Base-by-base conservation (phyloP, 2,888 invertebrate species). In the Gryllus longicercus region DNA sequence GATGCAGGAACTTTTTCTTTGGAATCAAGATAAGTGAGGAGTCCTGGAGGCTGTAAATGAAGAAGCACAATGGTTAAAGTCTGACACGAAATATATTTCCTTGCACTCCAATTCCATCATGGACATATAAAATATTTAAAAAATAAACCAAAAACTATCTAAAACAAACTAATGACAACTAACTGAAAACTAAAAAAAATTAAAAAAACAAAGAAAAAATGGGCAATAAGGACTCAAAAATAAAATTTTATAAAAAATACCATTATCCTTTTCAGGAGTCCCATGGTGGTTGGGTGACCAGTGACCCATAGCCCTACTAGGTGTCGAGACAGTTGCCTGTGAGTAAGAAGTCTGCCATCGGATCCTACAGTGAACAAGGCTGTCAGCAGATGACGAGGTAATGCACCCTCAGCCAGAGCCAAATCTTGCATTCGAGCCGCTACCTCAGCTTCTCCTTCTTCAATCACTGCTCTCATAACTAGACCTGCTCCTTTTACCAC, bases 401-500 rank as follows among this genome's bases (percentile, higher is more conserved):
- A 88, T 0, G 99, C 98, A 4, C 98, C 99, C 88, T 99, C 99
- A 4, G 96, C 96, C 79, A 99, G 88, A 0, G 99, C 97, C 83
- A 99, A 89, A 78, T 96, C 94, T 88, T 98, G 99, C 97, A 99
- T 98, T 85, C 95, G 93, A 51, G 94, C 92, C 0, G 98, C 96
- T 18, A 97, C 94, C 84, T 94, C 94, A n/a, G 93, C 91, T 83
- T 95, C 95, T 2, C 98, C 98, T 88, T 99, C 99, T 88, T 99
- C 99, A 80, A 99, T 98, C 50, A 99, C 91, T 25, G 99, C 99
- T 82, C 98, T 92, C 93, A 99, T 95, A 78, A 99, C 96, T 79
- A 99, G 89, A 0, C 99, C 99, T 0, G 99, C 99, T 74, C 99
- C 99, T 88, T 99, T 99, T 2, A 99, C 96, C 82, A 99, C 96